Percentiles rank a stretch among this genome's conserved stretches.
Conservation (phyloP, 2,797 vertebrate genomes). For the Eremophila alpestris region DNA sequence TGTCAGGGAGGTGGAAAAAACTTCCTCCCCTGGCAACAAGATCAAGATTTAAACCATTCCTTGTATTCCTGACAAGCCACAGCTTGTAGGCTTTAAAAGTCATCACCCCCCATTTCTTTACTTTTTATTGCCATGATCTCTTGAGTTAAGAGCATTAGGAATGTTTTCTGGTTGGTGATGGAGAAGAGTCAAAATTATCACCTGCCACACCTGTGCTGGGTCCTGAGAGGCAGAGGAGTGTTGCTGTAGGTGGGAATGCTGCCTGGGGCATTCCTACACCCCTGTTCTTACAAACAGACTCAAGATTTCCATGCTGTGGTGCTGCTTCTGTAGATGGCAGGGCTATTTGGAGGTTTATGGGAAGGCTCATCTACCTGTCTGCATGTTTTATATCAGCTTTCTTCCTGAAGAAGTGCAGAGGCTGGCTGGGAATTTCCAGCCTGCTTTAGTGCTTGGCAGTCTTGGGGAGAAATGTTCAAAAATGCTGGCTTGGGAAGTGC, state of each 20-base stretch:
- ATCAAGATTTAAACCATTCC: neutral
- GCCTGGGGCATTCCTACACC: neutral
- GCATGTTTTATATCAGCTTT: neutral
- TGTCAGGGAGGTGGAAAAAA: neutral
- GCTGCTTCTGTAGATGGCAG: neutral
- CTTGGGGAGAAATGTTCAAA: neutral
- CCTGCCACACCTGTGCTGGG: rapidly evolving
- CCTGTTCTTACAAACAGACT: neutral
- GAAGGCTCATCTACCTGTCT: neutral
- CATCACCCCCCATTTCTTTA: neutral
- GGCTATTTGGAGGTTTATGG: neutral
- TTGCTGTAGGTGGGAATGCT: neutral
- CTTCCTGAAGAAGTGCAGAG: neutral
- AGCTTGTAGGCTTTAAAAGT: neutral
- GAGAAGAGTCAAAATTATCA: neutral
- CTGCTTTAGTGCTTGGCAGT: neutral
- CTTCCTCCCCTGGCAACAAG: neutral
- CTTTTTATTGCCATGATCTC: neutral
- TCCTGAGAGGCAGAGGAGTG: neutral
- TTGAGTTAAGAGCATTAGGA: neutral
- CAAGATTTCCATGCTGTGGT: neutral
- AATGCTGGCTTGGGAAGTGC: neutral
- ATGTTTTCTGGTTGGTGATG: neutral
- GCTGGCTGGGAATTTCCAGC: neutral
- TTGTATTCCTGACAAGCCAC: neutral